Conservation (phyloP, 2,113 vertebrate genomes). For the Puffinus mauretanicus region DNA sequence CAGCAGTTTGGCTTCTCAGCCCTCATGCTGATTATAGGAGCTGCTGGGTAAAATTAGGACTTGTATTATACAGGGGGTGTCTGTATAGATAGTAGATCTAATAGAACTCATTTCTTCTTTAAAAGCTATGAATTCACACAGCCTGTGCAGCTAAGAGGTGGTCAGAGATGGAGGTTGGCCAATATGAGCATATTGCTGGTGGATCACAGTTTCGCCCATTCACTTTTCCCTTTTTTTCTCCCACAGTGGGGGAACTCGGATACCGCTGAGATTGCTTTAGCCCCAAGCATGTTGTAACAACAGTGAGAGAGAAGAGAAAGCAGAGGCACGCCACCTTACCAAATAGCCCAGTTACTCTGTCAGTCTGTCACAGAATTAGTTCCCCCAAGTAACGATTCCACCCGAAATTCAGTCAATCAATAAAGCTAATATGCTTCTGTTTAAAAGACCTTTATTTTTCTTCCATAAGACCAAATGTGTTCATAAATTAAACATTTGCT, state of each 20-base stretch:
- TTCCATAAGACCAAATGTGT: background rate
- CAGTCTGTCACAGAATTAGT: background rate
- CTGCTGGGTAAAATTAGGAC: background rate
- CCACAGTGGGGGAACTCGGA: background rate
- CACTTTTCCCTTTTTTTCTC: background rate
- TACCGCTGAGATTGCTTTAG: background rate
- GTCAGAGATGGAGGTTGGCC: background rate
- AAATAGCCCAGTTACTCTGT: background rate
- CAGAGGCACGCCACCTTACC: background rate
- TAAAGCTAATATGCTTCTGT: background rate
- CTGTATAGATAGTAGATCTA: background rate
- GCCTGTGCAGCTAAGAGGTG: background rate
- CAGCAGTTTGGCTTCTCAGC: background rate
- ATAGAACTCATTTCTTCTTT: background rate
- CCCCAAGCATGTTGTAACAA: background rate
- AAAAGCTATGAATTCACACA: background rate
- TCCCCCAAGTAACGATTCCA: background rate
- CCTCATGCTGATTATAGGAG: background rate
- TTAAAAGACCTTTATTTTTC: background rate
- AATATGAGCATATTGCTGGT: background rate
- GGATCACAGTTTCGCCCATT: background rate
- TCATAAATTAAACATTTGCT: slow-evolving; percentile 2
- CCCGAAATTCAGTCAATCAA: background rate
- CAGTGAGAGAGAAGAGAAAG: background rate
- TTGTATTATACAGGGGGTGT: background rate